Evolutionary conservation across 2,113 vertebrate species (phyloP).

Genomic region (Gadus chalcogrammus): DNA sequence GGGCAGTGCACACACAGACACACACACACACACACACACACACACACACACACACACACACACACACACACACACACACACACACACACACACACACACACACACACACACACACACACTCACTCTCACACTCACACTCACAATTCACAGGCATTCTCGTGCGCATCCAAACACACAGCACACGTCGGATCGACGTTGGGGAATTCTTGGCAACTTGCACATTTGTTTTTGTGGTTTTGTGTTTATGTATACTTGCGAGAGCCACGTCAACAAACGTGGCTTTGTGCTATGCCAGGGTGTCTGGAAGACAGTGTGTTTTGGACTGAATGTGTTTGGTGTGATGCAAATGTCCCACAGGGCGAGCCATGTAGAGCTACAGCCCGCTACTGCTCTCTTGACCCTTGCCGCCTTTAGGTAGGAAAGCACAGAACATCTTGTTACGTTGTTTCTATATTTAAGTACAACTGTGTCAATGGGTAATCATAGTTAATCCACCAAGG

Average conservation of each 20-base stretch:
- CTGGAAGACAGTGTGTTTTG: constrained; percentile 38
- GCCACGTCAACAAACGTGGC: neutral
- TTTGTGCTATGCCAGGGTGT: neutral
- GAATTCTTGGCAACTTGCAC: too few species aligned
- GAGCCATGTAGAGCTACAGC: too few species aligned
- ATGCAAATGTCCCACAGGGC: constrained; percentile 27
- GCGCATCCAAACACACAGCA: too few species aligned
- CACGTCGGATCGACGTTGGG: too few species aligned
- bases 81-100: neutral
- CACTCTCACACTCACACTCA: too few species aligned
- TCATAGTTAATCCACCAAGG: too few species aligned
- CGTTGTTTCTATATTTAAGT: too few species aligned
- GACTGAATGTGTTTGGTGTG: constrained; percentile 47
- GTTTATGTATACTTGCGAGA: neutral
- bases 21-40: constrained; percentile 1
- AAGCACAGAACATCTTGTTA: constrained; percentile 1
- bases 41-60: constrained; percentile 2
- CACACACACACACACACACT: too few species aligned
- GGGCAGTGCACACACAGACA: neutral
- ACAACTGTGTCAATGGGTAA: too few species aligned
- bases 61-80: too few species aligned
- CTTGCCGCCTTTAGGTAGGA: constrained; percentile 8
- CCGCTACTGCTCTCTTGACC: neutral
- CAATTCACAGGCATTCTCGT: too few species aligned
- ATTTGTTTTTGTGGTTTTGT: too few species aligned